Evolutionary conservation across 2,888 invertebrate species (phyloP), one percentile per base, ranked within the genome.

Genomic region (Mimas tiliae): DNA sequence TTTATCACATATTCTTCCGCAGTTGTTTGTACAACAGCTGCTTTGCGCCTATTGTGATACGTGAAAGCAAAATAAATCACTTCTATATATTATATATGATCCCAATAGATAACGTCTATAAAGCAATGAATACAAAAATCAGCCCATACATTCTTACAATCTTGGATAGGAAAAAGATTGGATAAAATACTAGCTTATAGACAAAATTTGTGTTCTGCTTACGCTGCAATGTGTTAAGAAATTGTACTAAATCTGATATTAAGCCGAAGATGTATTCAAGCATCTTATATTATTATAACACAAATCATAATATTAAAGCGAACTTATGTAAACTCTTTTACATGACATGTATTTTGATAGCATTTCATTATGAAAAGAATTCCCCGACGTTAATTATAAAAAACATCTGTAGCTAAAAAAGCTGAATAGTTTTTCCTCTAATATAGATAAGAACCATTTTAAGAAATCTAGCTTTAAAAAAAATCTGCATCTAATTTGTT

Each of bases 31-130:
- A 12, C 38, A n/a, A 38, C 55, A 38, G 34, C 34, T 34, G n/a
- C 2, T 38, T 38, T 11, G 38, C 16, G 55, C 55, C 55, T 38
- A 58, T 38, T 53, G 53, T 53, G 27, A 38, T 58, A 58, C 55
- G 55, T 19, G 38, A 58, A 38, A 16, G 16, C 38, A 16, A 38
- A 38, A 58, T 58, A 58, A 58, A 58, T 58, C 38, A 38, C 16
- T 16, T 38, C 34, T 0, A 11, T 38, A 58, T 19, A 27, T 27
- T 27, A 58, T 14, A 27, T 58, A 58, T 58, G 55, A 38, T 58
- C 9, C 19, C 34, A 58, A 58, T 38, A 58, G 52, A 52, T 27
- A 52, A 38, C 11, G 55, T 38, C 19, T 16, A 38, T 12, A 34
- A 38, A 19, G 38, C 55, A 16, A 38, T 38, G 38, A 58, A 34